phyloP scores from a whole-genome alignment of 1,140 invertebrate species.

The Leptopilina clavipes region DNA sequence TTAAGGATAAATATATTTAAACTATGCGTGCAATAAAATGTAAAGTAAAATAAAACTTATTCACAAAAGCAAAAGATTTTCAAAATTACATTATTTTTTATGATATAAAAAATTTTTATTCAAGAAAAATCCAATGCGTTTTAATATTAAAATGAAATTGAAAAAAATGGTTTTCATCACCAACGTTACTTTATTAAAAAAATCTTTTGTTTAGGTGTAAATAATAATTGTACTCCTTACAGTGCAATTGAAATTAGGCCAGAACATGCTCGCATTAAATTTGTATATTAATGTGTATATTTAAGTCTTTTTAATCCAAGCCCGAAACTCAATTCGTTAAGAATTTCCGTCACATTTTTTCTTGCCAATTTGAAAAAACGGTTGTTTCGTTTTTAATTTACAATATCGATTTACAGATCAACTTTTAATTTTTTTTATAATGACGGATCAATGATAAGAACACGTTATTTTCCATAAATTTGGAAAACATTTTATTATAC shows the following conservation, averaged over 20 bases:
- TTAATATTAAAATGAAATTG: background rate
- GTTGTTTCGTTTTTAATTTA: background rate
- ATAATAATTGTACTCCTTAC: background rate
- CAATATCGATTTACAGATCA: background rate
- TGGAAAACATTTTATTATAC: background rate
- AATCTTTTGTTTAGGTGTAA: constrained; percentile 4
- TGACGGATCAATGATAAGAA: background rate
- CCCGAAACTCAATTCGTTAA: constrained; percentile 6
- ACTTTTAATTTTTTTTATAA: background rate
- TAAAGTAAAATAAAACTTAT: background rate
- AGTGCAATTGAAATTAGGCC: constrained; percentile 1
- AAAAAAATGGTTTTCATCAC: background rate
- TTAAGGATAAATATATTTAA: background rate
- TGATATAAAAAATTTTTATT: background rate
- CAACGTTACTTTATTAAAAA: background rate
- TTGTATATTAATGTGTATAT: constrained; percentile 34
- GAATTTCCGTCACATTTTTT: background rate
- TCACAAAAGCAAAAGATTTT: constrained; percentile 18
- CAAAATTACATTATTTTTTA: background rate
- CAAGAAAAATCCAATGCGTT: background rate
- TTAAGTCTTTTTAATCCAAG: constrained; percentile 29
- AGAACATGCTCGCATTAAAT: constrained; percentile 12
- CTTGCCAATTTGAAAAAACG: constrained; percentile 25
- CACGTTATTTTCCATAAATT: background rate
- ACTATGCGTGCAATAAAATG: constrained; percentile 30